Evolutionary conservation across 2,113 vertebrate species (phyloP).

Genomic region (Tinamus guttatus): DNA sequence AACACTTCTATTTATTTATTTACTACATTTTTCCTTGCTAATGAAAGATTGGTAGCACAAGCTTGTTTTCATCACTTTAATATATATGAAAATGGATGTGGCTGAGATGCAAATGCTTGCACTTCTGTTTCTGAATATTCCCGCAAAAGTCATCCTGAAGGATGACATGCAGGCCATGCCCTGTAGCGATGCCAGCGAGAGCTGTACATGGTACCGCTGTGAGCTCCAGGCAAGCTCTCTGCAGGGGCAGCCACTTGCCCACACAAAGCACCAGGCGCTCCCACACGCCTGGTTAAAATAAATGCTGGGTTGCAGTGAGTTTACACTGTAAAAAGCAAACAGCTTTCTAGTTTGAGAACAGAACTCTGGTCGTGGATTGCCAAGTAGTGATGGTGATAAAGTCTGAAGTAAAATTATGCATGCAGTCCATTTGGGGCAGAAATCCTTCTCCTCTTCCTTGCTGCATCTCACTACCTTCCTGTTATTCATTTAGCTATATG

Average conservation of each 20-base stretch:
- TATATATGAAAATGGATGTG: neutral
- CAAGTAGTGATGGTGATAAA: rapidly evolving
- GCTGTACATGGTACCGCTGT: rapidly evolving
- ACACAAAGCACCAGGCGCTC: neutral
- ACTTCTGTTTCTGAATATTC: neutral
- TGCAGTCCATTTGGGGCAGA: neutral
- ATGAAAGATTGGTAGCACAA: neutral
- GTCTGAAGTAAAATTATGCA: neutral
- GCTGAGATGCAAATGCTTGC: neutral
- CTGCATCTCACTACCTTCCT: neutral
- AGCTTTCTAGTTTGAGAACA: neutral
- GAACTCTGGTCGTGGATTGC: neutral
- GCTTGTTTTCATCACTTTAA: neutral
- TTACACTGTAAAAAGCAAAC: rapidly evolving
- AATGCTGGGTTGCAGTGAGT: rapidly evolving
- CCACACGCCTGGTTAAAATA: rapidly evolving
- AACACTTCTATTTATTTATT: neutral
- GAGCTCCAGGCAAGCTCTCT: neutral
- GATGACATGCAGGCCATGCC: neutral
- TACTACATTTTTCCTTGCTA: neutral
- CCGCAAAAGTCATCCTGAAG: no score
- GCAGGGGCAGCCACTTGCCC: neutral
- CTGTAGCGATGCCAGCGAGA: neutral
- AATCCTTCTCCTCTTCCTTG: neutral
- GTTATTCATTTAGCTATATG: rapidly evolving